Evolutionary conservation across 2,888 invertebrate genomes (phyloP), one percentile per base, ranked within the genome.

Genomic region (Calephelis perditalis): DNA sequence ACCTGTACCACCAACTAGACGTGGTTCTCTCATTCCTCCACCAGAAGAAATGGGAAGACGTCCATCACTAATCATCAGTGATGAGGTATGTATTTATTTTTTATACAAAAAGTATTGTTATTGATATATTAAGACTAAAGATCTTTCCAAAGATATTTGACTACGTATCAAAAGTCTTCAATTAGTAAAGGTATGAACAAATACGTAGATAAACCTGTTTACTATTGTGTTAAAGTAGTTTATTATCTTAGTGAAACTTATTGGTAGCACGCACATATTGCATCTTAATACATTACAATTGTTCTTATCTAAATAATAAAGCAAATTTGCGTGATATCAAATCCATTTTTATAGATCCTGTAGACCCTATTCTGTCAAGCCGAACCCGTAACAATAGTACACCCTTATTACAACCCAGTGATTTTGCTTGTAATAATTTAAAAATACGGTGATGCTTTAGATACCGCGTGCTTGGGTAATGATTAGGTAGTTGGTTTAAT

Each of bases 31-130:
- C 64, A 95, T 97, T 78, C 97, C 97, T 73, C 96, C 96, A 7
- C 97, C 96, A 68, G 97, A 97, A 82, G 95, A 94, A 82, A 94
- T 95, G 86, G 95, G 95, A 75, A 93, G 97, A 75, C 93, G 97
- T 73, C 96, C 97, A 71, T 97, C 97, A 73, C 93, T 98, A 72
- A 96, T 98, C 77, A 97, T 98, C 80, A 96, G 97, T 80, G 97
- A 98, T 86, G 97, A 98, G 96, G 98, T 98, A 95, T 86, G 92
- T 89, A 83, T 64, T 56, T 12, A 61, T 57, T 9, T 58, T 68
- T 63, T 60, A 59, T 62, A 47, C 43, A 26, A 56, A 46, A 63
- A 44, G 35, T 57, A 54, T 49, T 15, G 12, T 15, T 49, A 49
- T 49, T 49, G 8, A 15, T 49, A 49, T 49, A 49, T 49, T 49